A percentile compares a stretch with the other conserved stretches of the same genome.
phyloP scores from a whole-genome alignment of 2,797 vertebrate species.

The Rhabdophis nuchalis region DNA sequence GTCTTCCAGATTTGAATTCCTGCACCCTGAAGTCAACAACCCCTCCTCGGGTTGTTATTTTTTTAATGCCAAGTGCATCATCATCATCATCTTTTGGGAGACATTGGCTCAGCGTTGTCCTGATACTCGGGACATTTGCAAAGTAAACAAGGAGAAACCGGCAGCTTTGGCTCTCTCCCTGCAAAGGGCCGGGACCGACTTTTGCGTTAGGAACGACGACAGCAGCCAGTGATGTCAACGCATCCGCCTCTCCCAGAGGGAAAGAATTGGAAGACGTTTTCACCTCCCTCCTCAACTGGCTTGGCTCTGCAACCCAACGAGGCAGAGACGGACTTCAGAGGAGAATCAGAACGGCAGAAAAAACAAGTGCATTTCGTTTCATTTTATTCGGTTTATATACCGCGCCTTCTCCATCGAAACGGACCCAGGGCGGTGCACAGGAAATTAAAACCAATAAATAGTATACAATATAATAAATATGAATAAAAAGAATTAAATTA shows the following conservation, averaged over 20 bases:
- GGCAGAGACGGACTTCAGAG: no score
- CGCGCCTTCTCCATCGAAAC: no score
- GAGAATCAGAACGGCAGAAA: no score
- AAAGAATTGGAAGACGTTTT: neutral
- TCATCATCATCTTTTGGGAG: neutral
- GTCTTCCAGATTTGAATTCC: neutral
- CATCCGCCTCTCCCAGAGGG: neutral
- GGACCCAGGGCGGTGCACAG: no score
- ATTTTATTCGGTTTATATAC: no score
- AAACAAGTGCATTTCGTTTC: no score
- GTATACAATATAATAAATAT: no score
- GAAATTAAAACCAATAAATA: no score
- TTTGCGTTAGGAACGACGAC: neutral
- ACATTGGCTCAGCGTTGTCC: neutral
- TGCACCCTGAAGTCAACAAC: neutral
- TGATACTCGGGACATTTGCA: neutral
- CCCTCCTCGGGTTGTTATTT: neutral
- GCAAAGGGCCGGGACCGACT: neutral
- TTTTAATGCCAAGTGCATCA: neutral
- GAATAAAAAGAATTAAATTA: no score
- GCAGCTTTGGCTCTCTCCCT: neutral
- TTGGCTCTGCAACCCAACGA: neutral
- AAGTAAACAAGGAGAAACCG: neutral
- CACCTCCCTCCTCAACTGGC: neutral
- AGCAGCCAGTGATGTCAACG: neutral